phyloP scores from a whole-genome alignment of 2,888 invertebrate genomes.

The Caenorhabditis sp. region DNA sequence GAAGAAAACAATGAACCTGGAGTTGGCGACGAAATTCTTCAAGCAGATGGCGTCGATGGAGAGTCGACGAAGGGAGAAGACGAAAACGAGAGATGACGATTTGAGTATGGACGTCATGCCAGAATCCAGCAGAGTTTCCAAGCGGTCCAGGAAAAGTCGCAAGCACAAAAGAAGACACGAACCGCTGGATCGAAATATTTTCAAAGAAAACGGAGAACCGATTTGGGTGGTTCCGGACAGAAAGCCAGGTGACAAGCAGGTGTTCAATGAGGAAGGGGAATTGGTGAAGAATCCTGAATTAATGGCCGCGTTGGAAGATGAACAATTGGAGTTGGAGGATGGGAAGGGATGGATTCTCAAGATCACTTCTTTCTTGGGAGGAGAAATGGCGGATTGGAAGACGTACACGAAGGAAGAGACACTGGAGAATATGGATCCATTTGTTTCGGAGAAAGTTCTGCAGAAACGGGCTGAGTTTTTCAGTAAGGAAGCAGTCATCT shows the following conservation, averaged over 20 bases:
- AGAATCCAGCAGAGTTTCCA: conserved; percentile 4
- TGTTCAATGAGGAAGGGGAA: conserved; percentile 16
- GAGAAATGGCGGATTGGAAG: conserved; percentile 10
- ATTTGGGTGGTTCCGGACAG: conserved; percentile 48
- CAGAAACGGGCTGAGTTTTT: conserved; percentile 14
- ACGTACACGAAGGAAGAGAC: background rate
- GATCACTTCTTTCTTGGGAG: background rate
- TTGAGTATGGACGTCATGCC: conserved; percentile 27
- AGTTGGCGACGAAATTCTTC: conserved; percentile 33
- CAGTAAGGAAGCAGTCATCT: conserved; percentile 2
- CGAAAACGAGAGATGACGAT: background rate
- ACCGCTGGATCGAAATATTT: conserved; percentile 28
- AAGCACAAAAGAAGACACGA: background rate
- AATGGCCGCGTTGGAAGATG: conserved; percentile 27
- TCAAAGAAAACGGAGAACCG: conserved; percentile 39
- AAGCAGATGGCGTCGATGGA: conserved; percentile 26
- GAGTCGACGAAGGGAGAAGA: background rate
- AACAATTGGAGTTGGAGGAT: conserved; percentile 36
- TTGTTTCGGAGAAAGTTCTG: background rate
- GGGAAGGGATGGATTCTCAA: conserved; percentile 35
- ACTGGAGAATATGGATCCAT: conserved; percentile 22
- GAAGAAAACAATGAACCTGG: conserved; percentile 9
- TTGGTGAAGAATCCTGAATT: conserved; percentile 30
- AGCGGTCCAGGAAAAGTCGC: background rate
- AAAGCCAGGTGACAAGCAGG: conserved; percentile 18